Conservation (phyloP, 2,113 vertebrate species). For the Dipodomys spectabilis region DNA sequence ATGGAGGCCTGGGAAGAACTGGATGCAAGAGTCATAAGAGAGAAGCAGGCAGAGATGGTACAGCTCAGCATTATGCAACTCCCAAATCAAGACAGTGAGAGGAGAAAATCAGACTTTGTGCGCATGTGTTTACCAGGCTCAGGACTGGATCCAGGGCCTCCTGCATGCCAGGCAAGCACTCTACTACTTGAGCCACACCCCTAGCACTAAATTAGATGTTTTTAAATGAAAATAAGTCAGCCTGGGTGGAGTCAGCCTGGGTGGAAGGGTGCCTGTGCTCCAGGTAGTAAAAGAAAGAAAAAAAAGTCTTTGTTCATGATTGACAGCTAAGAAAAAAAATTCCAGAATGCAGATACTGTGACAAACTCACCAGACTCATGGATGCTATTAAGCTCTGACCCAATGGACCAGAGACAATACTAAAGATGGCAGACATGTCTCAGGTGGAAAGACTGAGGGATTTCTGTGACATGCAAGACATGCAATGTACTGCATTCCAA, state of each 20-base stretch:
- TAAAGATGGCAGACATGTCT: background rate
- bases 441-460: background rate
- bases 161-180: background rate
- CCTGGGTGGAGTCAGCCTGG: background rate
- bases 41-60: background rate
- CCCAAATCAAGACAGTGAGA: background rate
- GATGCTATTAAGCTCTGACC: background rate
- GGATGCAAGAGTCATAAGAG: background rate
- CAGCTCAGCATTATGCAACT: background rate
- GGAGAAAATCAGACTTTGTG: no score
- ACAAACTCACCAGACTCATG: background rate
- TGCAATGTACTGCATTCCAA: background rate
- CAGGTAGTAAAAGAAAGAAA: background rate
- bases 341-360: background rate
- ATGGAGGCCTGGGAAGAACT: background rate
- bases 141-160: no score
- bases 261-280: background rate
- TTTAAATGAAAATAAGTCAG: slow-evolving; percentile 10
- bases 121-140: no score
- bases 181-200: no score
- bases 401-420: background rate
- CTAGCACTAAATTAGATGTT: background rate
- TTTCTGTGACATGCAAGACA: background rate
- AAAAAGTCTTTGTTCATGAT: background rate
- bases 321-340: background rate